These are phyloP conservation scores for zebrafish (Danio rerio) DNA, from an alignment of 2,113 vertebrate species.

Conservation along the genomic window DNA sequence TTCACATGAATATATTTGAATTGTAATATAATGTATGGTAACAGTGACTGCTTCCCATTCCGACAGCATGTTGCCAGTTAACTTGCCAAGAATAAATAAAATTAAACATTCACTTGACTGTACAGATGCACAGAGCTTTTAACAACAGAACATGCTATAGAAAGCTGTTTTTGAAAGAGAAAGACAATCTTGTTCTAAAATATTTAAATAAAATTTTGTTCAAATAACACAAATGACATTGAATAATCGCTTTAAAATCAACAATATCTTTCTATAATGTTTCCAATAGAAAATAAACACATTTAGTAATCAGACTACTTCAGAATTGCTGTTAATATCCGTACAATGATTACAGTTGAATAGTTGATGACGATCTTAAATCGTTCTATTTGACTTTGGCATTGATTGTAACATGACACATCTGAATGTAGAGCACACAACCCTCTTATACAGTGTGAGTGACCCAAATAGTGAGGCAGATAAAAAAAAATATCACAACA, in stretches of 20 bases:
- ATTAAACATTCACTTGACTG: neutral
- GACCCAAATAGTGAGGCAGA: slow-evolving; percentile 13
- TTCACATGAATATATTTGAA: neutral
- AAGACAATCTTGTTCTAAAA: no score
- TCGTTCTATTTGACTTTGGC: neutral
- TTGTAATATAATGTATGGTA: neutral
- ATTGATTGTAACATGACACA: slow-evolving; percentile 51
- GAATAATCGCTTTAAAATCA: neutral
- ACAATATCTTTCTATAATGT: neutral
- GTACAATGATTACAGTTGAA: slow-evolving; percentile 10
- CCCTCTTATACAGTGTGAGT: slow-evolving; percentile 21
- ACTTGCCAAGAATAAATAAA: neutral
- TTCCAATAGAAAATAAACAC: neutral
- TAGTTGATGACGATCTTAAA: slow-evolving; percentile 21
- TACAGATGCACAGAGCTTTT: neutral
- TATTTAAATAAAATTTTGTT: no score
- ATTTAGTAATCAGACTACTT: neutral
- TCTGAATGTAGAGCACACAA: slow-evolving; percentile 54
- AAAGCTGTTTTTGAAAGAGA: no score
- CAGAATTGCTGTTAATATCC: neutral
- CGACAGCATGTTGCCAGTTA: neutral
- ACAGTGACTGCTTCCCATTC: neutral
- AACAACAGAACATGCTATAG: neutral
- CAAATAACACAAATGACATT: no score
- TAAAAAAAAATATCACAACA: slow-evolving; percentile 17